Evolutionary conservation across 2,113 vertebrate species (phyloP).

Genomic region (Peromyscus maniculatus): DNA sequence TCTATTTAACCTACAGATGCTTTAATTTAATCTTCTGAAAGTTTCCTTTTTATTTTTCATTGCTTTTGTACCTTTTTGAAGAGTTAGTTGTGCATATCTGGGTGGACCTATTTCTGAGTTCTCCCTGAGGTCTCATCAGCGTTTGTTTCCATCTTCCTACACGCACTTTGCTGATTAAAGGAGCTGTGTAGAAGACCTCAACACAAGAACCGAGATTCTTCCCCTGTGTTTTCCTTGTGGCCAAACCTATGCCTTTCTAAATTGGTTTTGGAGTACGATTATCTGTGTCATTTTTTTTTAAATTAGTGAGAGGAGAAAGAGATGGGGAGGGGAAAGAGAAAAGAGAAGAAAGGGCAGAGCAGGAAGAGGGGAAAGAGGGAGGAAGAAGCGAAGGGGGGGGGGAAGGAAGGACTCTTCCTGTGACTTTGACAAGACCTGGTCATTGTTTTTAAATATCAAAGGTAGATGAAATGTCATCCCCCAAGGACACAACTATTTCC

Average conservation of each 20-base stretch:
- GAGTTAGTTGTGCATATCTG: neutral
- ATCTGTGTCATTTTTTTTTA: neutral
- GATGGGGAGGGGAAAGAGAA: neutral
- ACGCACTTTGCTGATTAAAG: accelerated
- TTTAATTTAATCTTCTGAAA: neutral
- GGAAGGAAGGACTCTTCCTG: neutral
- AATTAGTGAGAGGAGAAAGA: neutral
- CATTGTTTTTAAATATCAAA: neutral
- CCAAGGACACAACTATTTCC: neutral
- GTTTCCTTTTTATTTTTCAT: neutral
- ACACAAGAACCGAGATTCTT: neutral
- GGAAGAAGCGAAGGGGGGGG: neutral
- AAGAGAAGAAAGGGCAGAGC: too few species aligned
- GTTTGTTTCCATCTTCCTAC: neutral
- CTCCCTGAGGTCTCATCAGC: neutral
- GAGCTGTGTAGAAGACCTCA: accelerated
- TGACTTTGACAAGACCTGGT: neutral
- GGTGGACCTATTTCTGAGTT: neutral
- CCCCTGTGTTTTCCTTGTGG: neutral
- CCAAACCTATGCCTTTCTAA: neutral
- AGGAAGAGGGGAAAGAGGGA: neutral
- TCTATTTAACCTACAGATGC: neutral
- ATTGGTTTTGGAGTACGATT: neutral
- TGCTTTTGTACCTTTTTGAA: neutral
- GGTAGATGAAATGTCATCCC: neutral